Base-by-base conservation (phyloP, 2,888 invertebrate genomes). In the Lepidocyrtoides sp. region DNA sequence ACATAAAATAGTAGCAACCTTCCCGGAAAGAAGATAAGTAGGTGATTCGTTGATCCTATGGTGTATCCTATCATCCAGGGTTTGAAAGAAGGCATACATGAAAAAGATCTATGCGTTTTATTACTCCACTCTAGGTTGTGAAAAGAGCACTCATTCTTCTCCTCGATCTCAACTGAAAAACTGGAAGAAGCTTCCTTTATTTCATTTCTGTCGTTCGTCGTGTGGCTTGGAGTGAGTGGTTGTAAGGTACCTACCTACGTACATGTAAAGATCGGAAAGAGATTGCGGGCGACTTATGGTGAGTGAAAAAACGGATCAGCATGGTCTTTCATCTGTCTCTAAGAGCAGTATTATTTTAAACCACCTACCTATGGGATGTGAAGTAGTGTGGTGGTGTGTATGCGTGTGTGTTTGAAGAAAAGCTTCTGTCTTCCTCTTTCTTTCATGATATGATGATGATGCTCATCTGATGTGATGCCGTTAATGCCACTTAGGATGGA, bases 401-500 rank as follows among this genome's bases (percentile, higher is more conserved):
- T 51, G 41, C 44, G 23, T 23, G 72, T 44, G 41, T 32, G 26
- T 2, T n/a, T n/a, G n/a, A 66, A 29, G 14, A 57, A 54, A 12
- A 60, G 57, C 57, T 23, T 29, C 12, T 81, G 23, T 79, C 3
- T 60, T 17, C 26, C 41, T 77, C 51, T 51, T 51, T 32, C 51
- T 41, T 23, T n/a, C 44, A n/a, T n/a, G n/a, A n/a, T n/a, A 77
- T 32, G 77, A 54, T 48, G 36, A 69, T 44, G 26, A 26, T 77
- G 14, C 77, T 88, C 81, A 81, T 81, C 41, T 63, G 87, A 79
- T 87, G 81, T 44, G 81, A 81, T 44, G 29, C 81, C 88, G 81
- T 81, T 85, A 20, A 32, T 88, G 26, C 88, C 81, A 88, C 88
- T 88, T 88, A 81, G 44, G 89, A 57, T 44, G 75, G 88, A 54